Conservation (phyloP, 2,888 invertebrate species). For the Rosalia funebris region DNA sequence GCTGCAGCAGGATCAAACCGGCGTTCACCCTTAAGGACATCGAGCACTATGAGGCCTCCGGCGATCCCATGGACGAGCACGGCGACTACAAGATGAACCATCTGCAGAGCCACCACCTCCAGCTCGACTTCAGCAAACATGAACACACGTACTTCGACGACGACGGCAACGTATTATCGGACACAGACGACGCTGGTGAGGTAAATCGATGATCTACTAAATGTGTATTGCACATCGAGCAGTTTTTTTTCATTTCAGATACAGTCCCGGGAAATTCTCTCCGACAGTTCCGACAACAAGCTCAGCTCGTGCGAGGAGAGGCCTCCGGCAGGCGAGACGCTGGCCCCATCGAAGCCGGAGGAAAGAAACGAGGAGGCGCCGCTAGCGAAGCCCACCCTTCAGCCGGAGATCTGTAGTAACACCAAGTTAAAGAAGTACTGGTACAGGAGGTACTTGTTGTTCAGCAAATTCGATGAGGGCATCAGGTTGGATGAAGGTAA, state of each 20-base stretch:
- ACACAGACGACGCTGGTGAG: conserved; percentile 54
- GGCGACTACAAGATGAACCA: conserved; percentile 72
- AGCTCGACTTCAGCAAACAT: conserved; percentile 57
- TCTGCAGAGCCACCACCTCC: conserved; percentile 67
- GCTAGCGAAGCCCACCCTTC: conserved; percentile 66
- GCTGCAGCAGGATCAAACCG: conserved; percentile 67
- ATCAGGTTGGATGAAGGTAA: conserved; percentile 85
- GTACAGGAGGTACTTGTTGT: conserved; percentile 89
- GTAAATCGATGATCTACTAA: too few species aligned
- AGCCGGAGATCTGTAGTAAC: conserved; percentile 72
- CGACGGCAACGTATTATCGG: conserved; percentile 68
- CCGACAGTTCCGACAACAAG: conserved; percentile 48
- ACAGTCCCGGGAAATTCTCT: conserved; percentile 28
- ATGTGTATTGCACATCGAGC: too few species aligned
- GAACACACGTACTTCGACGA: conserved; percentile 76
- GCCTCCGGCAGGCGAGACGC: conserved; percentile 28
- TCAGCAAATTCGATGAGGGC: conserved; percentile 90
- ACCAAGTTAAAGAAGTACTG: conserved; percentile 84
- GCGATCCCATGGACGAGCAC: conserved; percentile 66
- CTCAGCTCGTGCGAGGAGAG: conserved; percentile 45
- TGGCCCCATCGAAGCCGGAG: conserved; percentile 28
- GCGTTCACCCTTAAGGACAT: conserved; percentile 76
- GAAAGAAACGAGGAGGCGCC: conserved; percentile 53
- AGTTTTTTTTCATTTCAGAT: conserved; percentile 4
- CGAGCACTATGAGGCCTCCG: conserved; percentile 57